A percentile compares a stretch with the other conserved stretches of the same genome.
phyloP scores from a whole-genome alignment of 1,140 invertebrate genomes.

The Eubasilissa regina region DNA sequence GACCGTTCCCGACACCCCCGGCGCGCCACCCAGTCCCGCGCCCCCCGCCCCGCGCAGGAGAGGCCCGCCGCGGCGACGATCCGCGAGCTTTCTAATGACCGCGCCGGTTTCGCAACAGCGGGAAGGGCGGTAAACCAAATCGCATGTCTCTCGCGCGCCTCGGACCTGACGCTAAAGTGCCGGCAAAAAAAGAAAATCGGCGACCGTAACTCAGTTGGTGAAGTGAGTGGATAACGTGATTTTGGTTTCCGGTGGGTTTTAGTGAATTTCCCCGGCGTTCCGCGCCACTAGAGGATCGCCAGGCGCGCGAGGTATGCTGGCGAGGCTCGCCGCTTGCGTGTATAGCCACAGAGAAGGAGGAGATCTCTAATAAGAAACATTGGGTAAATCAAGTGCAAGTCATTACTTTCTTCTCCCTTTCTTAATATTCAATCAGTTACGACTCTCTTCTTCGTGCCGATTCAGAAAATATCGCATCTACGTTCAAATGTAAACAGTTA shows the following conservation, averaged over 20 bases:
- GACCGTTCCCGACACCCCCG: background rate
- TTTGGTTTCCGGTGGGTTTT: background rate
- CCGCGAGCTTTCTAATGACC: background rate
- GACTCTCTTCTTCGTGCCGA: too few species aligned
- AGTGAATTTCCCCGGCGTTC: background rate
- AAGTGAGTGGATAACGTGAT: conserved; percentile 15
- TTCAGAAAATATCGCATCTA: too few species aligned
- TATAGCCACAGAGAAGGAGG: background rate
- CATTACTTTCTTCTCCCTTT: too few species aligned
- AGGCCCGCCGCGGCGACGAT: background rate
- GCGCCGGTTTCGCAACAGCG: background rate
- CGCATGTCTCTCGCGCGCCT: conserved; percentile 11
- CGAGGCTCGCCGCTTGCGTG: background rate
- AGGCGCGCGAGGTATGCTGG: background rate
- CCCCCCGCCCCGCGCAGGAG: background rate
- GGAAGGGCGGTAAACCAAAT: conserved; percentile 5
- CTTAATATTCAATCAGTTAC: too few species aligned
- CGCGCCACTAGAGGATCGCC: background rate
- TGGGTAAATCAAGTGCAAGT: background rate
- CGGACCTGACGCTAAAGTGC: conserved; percentile 13
- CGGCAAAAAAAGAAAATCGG: background rate
- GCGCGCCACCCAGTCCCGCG: background rate
- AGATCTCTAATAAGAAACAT: background rate
- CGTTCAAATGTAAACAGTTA: too few species aligned
- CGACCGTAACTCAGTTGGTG: conserved; percentile 4